These are phyloP conservation scores for Forbesichthys papilliferus DNA, from an alignment of 2,113 vertebrate genomes.

Conservation along the genomic window DNA sequence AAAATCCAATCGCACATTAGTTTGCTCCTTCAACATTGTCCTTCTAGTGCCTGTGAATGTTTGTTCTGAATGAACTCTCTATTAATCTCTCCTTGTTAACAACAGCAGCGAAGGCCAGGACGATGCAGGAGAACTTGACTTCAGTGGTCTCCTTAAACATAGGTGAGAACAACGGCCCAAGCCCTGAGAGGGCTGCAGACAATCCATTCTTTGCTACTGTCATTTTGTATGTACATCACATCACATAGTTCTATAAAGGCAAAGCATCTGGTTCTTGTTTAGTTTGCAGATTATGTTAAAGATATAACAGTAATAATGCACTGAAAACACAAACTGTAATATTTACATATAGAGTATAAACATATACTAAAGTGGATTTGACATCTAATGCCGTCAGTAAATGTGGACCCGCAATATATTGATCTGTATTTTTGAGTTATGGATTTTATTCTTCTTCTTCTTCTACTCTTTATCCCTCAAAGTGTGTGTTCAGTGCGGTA, in stretches of 20 bases:
- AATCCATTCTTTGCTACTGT: background rate
- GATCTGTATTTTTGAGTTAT: conserved; percentile 10
- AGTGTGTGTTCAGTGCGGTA: no score
- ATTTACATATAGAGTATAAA: no score
- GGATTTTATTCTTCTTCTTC: background rate
- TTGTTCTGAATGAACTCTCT: conserved; percentile 75
- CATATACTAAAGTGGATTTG: no score
- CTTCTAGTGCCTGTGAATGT: conserved; percentile 66
- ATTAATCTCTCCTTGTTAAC: conserved; percentile 92
- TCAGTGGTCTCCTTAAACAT: conserved; percentile 99
- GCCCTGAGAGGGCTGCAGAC: conserved; percentile 21
- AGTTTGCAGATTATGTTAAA: conserved; percentile 19
- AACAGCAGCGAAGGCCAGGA: conserved; percentile 99
- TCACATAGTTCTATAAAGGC: background rate
- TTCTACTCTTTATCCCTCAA: background rate
- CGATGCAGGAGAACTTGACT: conserved; percentile 99
- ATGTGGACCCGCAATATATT: no score
- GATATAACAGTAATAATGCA: conserved; percentile 14
- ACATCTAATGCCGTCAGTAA: no score
- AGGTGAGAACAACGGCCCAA: conserved; percentile 87
- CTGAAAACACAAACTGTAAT: no score
- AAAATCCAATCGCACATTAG: conserved; percentile 73
- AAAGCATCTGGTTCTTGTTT: conserved; percentile 4
- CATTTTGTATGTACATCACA: background rate
- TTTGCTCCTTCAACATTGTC: conserved; percentile 71